phyloP scores from a whole-genome alignment of 2,888 invertebrate species.

The Caenorhabditis virilis region DNA sequence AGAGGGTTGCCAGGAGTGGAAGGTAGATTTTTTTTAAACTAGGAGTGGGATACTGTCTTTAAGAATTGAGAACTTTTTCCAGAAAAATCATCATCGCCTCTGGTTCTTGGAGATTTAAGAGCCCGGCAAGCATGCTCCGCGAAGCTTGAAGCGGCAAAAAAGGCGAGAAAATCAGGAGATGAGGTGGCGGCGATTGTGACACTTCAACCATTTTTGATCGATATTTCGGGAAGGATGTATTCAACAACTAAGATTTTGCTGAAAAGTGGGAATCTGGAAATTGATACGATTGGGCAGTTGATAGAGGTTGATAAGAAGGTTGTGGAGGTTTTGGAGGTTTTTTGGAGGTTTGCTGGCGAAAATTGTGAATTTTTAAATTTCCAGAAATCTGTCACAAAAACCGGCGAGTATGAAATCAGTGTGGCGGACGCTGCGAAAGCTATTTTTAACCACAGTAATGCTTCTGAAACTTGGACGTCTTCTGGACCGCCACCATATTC shows the following conservation, averaged over 20 bases:
- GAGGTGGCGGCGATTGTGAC: slow-evolving; percentile 30
- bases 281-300: slow-evolving; percentile 41
- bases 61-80: neutral
- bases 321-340: slow-evolving; percentile 11
- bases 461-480: slow-evolving; percentile 21
- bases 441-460: neutral
- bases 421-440: neutral
- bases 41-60: neutral
- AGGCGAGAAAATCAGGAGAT: slow-evolving; percentile 23
- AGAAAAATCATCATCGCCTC: slow-evolving; percentile 4
- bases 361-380: neutral
- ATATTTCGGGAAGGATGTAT: slow-evolving; percentile 26
- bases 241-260: slow-evolving; percentile 23
- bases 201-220: slow-evolving; percentile 43
- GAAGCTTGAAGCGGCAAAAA: slow-evolving; percentile 18
- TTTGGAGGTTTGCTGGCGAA: neutral
- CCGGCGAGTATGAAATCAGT: too few relatives aligned
- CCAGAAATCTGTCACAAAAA: too few relatives aligned
- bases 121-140: slow-evolving; percentile 20
- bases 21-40: neutral
- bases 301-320: slow-evolving; percentile 27
- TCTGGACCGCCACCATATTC: slow-evolving; percentile 22
- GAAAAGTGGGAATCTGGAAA: slow-evolving; percentile 10
- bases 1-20: neutral
- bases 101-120: slow-evolving; percentile 25